phyloP scores from a whole-genome alignment of 2,797 vertebrate species.

The Cottoperca gobio region DNA sequence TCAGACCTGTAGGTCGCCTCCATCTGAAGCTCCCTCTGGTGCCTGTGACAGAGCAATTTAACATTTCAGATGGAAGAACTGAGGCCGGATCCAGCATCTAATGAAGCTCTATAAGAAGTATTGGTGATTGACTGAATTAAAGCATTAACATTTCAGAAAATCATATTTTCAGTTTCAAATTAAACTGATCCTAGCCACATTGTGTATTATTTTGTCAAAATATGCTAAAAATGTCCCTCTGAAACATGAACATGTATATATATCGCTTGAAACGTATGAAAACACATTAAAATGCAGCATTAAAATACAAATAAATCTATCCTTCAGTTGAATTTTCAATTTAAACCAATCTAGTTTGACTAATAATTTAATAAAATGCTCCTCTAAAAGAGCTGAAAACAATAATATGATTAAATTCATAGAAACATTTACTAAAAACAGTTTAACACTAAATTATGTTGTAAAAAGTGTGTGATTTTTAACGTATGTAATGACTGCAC shows the following conservation, averaged over 20 bases:
- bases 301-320: not conserved
- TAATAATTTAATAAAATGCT: not conserved
- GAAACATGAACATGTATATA: not conserved
- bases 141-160: not conserved
- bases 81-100: not conserved
- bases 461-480: no score
- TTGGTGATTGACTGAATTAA: no score
- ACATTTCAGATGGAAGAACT: slow-evolving; percentile 3
- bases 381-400: not conserved
- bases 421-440: not conserved
- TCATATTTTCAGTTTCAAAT: not conserved
- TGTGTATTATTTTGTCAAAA: not conserved
- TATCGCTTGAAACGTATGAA: not conserved
- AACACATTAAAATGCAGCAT: not conserved
- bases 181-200: not conserved
- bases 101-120: no score
- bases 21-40: slow-evolving; percentile 36
- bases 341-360: not conserved
- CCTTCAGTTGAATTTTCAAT: not conserved
- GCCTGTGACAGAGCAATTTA: slow-evolving; percentile 48
- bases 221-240: not conserved
- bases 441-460: no score
- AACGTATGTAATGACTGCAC: no score
- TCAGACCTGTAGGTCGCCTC: slow-evolving; percentile 38
- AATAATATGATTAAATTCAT: not conserved